These are phyloP conservation scores for Alethe diademata DNA, from an alignment of 2,113 vertebrate genomes.

Conservation along the genomic window DNA sequence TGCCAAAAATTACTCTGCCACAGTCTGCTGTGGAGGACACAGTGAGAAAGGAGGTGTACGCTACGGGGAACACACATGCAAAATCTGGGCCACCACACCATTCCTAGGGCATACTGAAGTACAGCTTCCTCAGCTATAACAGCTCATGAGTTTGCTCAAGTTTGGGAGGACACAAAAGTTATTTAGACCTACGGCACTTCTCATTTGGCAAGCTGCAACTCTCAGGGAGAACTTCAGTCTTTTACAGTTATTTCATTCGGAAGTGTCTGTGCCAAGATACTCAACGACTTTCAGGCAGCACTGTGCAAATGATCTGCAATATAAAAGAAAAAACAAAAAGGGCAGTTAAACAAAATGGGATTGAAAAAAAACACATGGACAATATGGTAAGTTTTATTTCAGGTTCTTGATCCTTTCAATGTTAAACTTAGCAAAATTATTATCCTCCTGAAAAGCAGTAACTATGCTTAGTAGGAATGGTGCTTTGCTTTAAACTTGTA, in stretches of 20 bases:
- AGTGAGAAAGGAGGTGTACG: accelerated
- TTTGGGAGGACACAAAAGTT: neutral
- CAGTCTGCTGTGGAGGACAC: accelerated
- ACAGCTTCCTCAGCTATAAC: neutral
- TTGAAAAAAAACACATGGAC: neutral
- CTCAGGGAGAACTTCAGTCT: neutral
- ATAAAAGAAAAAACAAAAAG: neutral
- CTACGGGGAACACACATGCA: accelerated
- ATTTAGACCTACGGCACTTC: neutral
- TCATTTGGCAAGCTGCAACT: neutral
- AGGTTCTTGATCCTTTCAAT: neutral
- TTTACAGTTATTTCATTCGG: neutral
- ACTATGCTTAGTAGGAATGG: neutral
- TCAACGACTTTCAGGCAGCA: neutral
- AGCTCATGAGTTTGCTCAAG: neutral
- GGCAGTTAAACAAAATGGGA: neutral
- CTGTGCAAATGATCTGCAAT: neutral
- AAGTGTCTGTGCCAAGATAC: neutral
- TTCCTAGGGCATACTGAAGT: neutral
- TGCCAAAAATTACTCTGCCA: no score
- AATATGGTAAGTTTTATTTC: neutral
- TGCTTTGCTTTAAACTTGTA: neutral
- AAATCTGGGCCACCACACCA: neutral
- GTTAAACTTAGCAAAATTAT: neutral
- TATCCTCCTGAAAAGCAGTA: neutral